Evolutionary conservation across 2,888 invertebrate species (phyloP), one percentile per base, ranked within the genome.

Genomic region (Cataglyphis albicans): DNA sequence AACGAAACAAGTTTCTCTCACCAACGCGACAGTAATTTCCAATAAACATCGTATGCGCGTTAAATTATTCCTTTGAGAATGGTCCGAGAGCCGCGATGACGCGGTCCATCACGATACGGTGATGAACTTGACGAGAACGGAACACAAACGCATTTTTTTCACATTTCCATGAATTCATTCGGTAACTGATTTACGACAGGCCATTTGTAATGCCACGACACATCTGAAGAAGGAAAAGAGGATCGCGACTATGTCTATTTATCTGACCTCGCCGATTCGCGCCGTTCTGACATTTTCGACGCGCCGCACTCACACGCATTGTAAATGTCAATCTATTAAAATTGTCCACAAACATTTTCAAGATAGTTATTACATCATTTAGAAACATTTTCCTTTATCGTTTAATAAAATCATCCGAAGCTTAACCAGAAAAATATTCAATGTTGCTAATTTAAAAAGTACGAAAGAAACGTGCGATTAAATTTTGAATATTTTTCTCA

Each of bases 181-280:
- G 70, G 44, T 59, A 70, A 72, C 41, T 78, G 78, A 78, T 78
- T 78, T 78, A 78, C 32, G 57, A 57, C 78, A 44, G 32, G 12
- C 32, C 41, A 32, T 72, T 78, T 59, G 72, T 57, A 70, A 78
- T 29, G 32, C 57, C 73, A 57, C n/a, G 70, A 41, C 41, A 29
- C 70, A n/a, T 21, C 21, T 41, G 15, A 21, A 32, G 0, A n/a
- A 48, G 48, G n/a, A 48, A 18, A 48, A 18, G 48, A 48, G 18
- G 18, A 41, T 29, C 41, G 41, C 70, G 32, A 44, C 44, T 78
- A 70, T 57, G 44, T 78, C 32, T 76, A 76, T 76, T 55, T 76
- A 67, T 67, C 76, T 35, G 21, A 18, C 12, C n/a, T 21, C 25
- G 75, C 1, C n/a, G 29, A 70, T 4, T 41, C 48, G 2, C 44